Base-by-base conservation (phyloP, 2,888 invertebrate genomes). In the Himalopsyche kuldschensis region DNA sequence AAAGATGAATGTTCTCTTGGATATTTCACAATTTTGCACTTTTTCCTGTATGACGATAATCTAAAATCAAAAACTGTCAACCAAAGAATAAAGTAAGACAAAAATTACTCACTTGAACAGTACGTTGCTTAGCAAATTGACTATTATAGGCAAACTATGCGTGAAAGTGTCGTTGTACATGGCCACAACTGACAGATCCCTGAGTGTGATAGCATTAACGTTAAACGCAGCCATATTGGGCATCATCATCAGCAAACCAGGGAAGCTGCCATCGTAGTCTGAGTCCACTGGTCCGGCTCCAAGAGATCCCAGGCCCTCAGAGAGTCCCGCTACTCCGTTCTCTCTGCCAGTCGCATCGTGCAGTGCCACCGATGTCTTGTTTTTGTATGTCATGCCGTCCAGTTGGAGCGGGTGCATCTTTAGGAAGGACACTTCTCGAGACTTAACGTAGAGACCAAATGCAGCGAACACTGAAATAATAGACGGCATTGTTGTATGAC, bases 111-210 rank as follows among this genome's bases (percentile, higher is more conserved):
- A 95, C 95, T 93, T 94, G 88, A 94, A 94, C 87, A 95, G 91
- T 79, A 94, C 93, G 88, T 96, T 96, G 87, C 94, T 94, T 87
- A 96, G 90, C 81, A 95, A 90, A 89, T 96, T 96, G 77, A 96
- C 89, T 63, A 96, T 91, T 84, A 96, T 94, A 3, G 97, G 96
- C 87, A 97, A 90, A 85, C 95, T 94, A 89, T 97, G 97, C 78
- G 95, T 93, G 87, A 94, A 94, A 0, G 96, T 96, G 88, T 95
- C 96, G 88, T 97, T 97, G 89, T 95, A 95, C 85, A 94, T 92
- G 55, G 94, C 91, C 87, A 94, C 93, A 27, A 95, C 90, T 85
- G 92, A 92, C 81, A 93, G 92, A 84, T 92, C 92, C 0, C 93
- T 91, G 80, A 90, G 88, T 80, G 90, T 88, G 86, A 93, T 94